Base-by-base conservation (phyloP, 2,113 vertebrate genomes). In the Puma concolor region DNA sequence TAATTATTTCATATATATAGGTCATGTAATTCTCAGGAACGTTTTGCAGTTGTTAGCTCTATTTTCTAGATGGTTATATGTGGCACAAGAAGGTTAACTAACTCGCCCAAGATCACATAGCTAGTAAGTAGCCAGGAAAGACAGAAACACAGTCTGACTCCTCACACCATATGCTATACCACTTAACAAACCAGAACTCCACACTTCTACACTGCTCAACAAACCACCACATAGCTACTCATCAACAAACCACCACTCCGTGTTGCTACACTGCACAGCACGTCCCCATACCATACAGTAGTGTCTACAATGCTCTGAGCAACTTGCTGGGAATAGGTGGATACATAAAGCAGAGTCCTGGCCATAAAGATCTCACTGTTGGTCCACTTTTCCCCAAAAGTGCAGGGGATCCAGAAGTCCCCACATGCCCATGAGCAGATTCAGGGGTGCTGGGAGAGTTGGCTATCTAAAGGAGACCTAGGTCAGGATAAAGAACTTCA, bases 61-160 rank as follows among this genome's bases (percentile, higher is more conserved):
- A 8, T 83, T 91, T 95, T 93, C 57, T 81, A 88, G n/a, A 91
- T 41, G 85, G 57, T 50, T 77, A 85, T 96, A 81, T 23, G 36
- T 82, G 36, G 36, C 66, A 94, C 8, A 92, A 81, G 69, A 88
- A 92, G 50, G 12, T 31, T 95, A 88, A 52, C 19, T 67, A 44
- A 92, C 5, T 80, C 72, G 23, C 36, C 29, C 60, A 76, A 84
- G 54, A 87, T 90, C 74, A 82, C 33, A 88, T 3, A 54, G 71
- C 48, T 82, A 87, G 60, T 31, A 74, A 79, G 12, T 82, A 31
- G 15, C 7, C 63, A 33, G 84, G n/a, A 81, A 92, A 27, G 27
- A 31, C 29, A 19, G 25, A 50, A 90, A 54, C 7, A 63, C 3
- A 15, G 72, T 38, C 16, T 76, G n/a, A 82, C 23, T 92, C 7